A percentile compares a stretch with the other conserved stretches of the same genome.
Evolutionary conservation across 2,113 vertebrate genomes (phyloP).

Genomic region (Tor tambroides): DNA sequence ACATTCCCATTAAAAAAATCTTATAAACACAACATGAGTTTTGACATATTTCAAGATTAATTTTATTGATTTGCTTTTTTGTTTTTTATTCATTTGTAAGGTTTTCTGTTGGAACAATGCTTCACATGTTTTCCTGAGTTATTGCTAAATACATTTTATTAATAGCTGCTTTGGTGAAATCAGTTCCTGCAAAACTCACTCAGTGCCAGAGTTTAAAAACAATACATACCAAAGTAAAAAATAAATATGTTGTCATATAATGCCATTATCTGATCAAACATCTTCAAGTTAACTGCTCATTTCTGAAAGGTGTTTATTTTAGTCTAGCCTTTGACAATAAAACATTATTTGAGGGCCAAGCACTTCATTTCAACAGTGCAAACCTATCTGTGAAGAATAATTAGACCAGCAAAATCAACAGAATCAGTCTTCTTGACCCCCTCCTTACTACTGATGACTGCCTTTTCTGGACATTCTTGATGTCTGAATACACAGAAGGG

Average conservation of each 20-base stretch:
- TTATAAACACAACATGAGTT: background rate
- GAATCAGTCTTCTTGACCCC: background rate
- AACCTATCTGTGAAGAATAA: conserved; percentile 14
- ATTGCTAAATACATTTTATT: background rate
- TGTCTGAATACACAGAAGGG: background rate
- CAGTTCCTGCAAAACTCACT: background rate
- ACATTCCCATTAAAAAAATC: background rate
- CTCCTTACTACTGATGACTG: background rate
- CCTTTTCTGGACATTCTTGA: conserved; percentile 3
- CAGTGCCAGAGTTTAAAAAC: too few relatives aligned
- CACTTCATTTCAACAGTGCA: background rate
- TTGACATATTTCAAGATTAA: background rate
- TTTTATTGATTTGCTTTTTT: conserved; percentile 32
- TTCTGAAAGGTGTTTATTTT: background rate
- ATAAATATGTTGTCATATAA: background rate
- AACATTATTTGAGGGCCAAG: background rate
- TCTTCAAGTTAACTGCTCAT: background rate
- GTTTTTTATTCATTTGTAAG: background rate
- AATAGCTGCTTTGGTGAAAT: conserved; percentile 9
- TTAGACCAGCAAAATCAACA: conserved; percentile 22
- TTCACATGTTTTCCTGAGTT: background rate
- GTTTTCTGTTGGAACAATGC: background rate
- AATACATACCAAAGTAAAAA: background rate
- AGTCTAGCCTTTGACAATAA: background rate
- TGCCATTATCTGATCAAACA: background rate